These are phyloP conservation scores for Branchellion lobata DNA, from an alignment of 2,888 invertebrate species.

Conservation along the genomic window DNA sequence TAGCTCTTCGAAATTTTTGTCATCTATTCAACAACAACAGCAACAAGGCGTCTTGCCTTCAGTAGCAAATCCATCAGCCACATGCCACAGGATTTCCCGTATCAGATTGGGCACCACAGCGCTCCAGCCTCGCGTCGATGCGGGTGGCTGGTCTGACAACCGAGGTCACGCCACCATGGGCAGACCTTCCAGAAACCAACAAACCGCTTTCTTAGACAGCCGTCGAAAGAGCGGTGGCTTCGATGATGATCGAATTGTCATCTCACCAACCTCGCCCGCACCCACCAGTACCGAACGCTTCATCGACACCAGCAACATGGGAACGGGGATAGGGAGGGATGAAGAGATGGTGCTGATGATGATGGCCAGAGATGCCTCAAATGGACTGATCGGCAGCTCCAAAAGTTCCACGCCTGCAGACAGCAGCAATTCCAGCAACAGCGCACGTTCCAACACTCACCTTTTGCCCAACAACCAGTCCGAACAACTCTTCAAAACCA, in stretches of 20 bases:
- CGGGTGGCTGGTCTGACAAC: conserved; percentile 24
- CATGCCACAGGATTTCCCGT: conserved; percentile 40
- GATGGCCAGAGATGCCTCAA: conserved; percentile 9
- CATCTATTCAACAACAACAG: conserved; percentile 10
- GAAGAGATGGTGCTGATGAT: conserved; percentile 12
- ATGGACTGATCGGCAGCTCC: conserved; percentile 3
- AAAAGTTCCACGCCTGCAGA: conserved; percentile 40
- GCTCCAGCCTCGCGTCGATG: conserved; percentile 33
- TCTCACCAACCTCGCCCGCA: conserved; percentile 12
- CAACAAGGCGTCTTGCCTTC: not conserved
- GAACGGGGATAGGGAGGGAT: not conserved
- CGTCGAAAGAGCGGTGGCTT: conserved; percentile 35
- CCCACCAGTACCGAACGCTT: not conserved
- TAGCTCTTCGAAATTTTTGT: not conserved
- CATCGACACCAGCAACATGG: not conserved
- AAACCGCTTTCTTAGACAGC: conserved; percentile 3
- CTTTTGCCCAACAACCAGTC: conserved; percentile 12
- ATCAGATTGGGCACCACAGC: conserved; percentile 45
- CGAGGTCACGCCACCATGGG: conserved; percentile 43
- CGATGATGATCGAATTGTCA: not conserved
- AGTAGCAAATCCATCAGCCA: conserved; percentile 38
- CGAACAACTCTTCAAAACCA: not conserved
- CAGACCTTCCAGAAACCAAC: conserved; percentile 23
- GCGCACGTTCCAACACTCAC: conserved; percentile 33
- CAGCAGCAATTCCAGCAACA: conserved; percentile 43